A percentile compares a stretch with the other conserved stretches of the same genome.
phyloP scores from a whole-genome alignment of 2,888 invertebrate genomes.

The Drosophila meridionalis region DNA sequence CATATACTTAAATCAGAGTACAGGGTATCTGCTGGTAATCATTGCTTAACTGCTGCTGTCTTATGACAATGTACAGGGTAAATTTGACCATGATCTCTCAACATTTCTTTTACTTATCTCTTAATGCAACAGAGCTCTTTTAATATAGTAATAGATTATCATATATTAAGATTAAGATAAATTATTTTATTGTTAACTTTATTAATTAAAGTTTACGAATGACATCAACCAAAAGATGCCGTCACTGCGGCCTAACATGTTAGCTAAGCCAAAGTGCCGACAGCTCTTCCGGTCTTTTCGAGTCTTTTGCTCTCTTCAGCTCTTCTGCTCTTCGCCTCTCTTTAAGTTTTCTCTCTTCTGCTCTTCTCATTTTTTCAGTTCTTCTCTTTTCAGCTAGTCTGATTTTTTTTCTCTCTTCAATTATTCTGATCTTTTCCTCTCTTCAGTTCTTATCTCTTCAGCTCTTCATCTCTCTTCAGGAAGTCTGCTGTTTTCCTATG shows the following conservation, averaged over 20 bases:
- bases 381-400: not conserved
- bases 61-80: not conserved
- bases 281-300: not conserved
- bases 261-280: conserved; percentile 30
- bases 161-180: not conserved
- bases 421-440: not conserved
- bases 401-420: not conserved
- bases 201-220: not conserved
- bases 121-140: not conserved
- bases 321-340: not conserved
- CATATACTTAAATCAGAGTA: not conserved
- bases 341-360: not conserved
- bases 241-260: not conserved
- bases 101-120: not conserved
- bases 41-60: not conserved
- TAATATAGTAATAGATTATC: not conserved
- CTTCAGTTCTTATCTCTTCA: not conserved
- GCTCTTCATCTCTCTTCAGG: not conserved
- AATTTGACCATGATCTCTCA: not conserved
- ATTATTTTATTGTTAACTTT: not conserved
- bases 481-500: not conserved
- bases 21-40: not conserved
- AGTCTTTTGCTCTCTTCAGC: not conserved
- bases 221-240: not conserved
- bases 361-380: not conserved